Evolutionary conservation across 2,797 vertebrate species (phyloP).

Genomic region (Danio tinwini): DNA sequence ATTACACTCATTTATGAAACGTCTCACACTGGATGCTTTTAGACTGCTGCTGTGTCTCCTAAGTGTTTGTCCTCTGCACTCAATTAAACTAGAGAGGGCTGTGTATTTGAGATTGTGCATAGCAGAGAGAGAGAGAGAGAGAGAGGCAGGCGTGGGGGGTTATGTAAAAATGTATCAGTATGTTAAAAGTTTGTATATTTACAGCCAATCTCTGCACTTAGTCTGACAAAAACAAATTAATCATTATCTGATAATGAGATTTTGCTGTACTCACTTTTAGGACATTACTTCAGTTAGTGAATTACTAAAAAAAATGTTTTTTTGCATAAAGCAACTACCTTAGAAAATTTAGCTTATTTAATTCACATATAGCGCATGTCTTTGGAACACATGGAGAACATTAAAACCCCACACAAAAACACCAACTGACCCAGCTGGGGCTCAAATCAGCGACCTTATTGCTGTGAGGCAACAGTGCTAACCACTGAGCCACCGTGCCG

Average conservation of each 20-base stretch:
- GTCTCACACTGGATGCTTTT: conserved; percentile 56
- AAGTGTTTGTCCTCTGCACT: conserved; percentile 60
- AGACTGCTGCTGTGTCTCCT: conserved; percentile 51
- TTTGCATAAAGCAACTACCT: background rate
- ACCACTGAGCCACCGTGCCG: too few species aligned
- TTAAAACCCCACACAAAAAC: too few species aligned
- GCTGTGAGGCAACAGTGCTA: too few species aligned
- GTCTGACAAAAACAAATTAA: background rate
- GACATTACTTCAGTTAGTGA: background rate
- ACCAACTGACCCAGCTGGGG: too few species aligned
- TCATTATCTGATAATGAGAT: background rate
- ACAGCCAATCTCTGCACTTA: background rate
- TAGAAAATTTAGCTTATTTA: too few species aligned
- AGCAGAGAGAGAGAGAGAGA: background rate
- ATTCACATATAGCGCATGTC: too few species aligned
- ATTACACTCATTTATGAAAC: conserved; percentile 69
- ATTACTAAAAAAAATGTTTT: background rate
- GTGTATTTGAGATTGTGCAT: conserved; percentile 25
- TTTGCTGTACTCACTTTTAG: conserved; percentile 7
- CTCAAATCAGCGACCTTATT: too few species aligned
- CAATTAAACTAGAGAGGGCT: conserved; percentile 51
- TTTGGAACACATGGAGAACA: too few species aligned
- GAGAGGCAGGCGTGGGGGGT: background rate
- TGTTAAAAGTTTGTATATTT: background rate
- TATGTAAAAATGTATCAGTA: background rate